A percentile compares a stretch with the other conserved stretches of the same genome.
phyloP scores from a whole-genome alignment of 2,113 vertebrate species.

The Eurystomus gularis region DNA sequence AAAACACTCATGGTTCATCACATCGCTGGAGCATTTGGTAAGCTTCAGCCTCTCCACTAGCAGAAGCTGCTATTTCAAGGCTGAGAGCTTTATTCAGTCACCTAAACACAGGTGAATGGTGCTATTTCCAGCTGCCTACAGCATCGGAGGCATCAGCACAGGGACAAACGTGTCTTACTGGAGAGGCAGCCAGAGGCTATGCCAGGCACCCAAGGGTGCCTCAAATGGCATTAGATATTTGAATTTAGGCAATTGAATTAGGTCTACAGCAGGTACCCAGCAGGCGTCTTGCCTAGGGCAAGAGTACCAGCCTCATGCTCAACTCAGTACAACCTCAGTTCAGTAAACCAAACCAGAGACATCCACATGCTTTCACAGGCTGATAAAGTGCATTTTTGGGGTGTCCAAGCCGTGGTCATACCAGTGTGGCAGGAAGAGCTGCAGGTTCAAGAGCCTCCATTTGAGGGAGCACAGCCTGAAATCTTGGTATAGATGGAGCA shows the following conservation, averaged over 20 bases:
- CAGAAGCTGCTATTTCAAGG: neutral
- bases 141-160: neutral
- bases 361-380: neutral
- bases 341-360: neutral
- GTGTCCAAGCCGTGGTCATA: neutral
- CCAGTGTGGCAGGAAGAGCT: neutral
- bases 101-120: neutral
- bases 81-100: neutral
- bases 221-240: neutral
- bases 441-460: neutral
- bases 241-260: neutral
- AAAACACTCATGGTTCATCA: neutral
- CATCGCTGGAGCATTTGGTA: neutral
- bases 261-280: neutral
- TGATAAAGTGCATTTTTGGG: neutral
- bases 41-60: neutral
- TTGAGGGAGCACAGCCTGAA: neutral
- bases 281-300: neutral
- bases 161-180: neutral
- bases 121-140: neutral
- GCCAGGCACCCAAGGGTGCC: neutral
- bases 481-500: neutral
- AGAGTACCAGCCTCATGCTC: neutral
- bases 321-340: neutral
- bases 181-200: neutral